Evolutionary conservation across 2,113 vertebrate genomes (phyloP).

Genomic region (Charina bottae): DNA sequence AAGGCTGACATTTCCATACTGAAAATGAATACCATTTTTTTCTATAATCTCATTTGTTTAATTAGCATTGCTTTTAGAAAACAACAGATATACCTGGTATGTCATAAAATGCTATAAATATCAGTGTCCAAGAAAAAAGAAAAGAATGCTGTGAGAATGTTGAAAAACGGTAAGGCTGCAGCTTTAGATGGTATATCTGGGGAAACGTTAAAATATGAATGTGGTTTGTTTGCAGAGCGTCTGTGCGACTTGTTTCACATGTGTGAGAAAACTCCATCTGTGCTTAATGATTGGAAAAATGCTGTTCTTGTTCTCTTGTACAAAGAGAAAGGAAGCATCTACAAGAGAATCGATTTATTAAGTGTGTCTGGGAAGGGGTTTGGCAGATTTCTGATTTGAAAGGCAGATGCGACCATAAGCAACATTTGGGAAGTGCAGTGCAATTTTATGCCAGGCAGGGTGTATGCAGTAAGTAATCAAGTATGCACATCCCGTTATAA

Average conservation of each 20-base stretch:
- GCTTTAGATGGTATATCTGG: not conserved
- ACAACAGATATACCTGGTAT: not conserved
- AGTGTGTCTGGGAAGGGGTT: not conserved
- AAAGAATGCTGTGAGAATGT: not conserved
- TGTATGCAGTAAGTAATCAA: not conserved
- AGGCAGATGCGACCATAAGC: not conserved
- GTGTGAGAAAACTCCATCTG: not conserved
- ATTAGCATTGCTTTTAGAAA: conserved; percentile 55
- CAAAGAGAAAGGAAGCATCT: not conserved
- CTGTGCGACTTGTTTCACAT: not conserved
- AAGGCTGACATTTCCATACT: conserved; percentile 37
- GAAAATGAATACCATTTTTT: conserved; percentile 43
- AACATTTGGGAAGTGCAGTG: not conserved
- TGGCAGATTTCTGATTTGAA: not conserved
- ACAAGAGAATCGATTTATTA: not conserved
- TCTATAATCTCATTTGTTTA: conserved; percentile 44
- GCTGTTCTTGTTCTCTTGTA: not conserved
- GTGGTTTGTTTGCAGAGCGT: not conserved
- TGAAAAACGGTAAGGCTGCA: not conserved
- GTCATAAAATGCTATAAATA: too few relatives aligned
- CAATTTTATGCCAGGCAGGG: not conserved
- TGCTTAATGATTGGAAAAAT: not conserved
- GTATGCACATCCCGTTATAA: conserved; percentile 20
- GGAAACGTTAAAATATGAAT: not conserved
- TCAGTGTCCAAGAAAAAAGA: too few relatives aligned